phyloP scores from a whole-genome alignment of 2,797 vertebrate genomes.

The Lindbergichthys nudifrons region DNA sequence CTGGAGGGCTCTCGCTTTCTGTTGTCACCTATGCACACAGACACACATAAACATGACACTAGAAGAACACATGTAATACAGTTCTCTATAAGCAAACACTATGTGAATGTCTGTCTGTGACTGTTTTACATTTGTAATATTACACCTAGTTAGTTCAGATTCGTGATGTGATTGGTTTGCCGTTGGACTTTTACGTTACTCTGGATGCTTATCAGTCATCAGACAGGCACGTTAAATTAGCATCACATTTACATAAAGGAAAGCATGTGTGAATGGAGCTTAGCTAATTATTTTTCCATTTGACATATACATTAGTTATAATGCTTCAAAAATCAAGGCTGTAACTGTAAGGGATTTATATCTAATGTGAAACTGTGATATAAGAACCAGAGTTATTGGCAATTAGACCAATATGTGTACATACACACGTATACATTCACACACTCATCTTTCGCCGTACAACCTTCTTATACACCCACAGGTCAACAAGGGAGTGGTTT shows the following conservation, averaged over 20 bases:
- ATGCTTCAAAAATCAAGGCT: background rate
- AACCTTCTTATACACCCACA: conserved; percentile 37
- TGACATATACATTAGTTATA: background rate
- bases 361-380: background rate
- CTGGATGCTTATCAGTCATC: background rate
- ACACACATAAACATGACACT: conserved; percentile 20
- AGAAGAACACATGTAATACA: background rate
- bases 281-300: background rate
- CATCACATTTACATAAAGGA: background rate
- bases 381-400: background rate
- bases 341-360: background rate
- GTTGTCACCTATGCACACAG: conserved; percentile 58
- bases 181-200: background rate
- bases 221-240: background rate
- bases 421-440: background rate
- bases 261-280: background rate
- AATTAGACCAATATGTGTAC: background rate
- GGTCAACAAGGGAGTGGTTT: conserved; percentile 77
- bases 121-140: background rate
- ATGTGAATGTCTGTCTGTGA: background rate
- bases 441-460: conserved; percentile 18
- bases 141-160: background rate
- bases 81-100: background rate
- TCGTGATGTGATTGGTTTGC: background rate
- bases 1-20: conserved; percentile 55